Evolutionary conservation across 2,797 vertebrate species (phyloP), one percentile per base, ranked within the genome.

Genomic region (Craterocephalus amniculus): DNA sequence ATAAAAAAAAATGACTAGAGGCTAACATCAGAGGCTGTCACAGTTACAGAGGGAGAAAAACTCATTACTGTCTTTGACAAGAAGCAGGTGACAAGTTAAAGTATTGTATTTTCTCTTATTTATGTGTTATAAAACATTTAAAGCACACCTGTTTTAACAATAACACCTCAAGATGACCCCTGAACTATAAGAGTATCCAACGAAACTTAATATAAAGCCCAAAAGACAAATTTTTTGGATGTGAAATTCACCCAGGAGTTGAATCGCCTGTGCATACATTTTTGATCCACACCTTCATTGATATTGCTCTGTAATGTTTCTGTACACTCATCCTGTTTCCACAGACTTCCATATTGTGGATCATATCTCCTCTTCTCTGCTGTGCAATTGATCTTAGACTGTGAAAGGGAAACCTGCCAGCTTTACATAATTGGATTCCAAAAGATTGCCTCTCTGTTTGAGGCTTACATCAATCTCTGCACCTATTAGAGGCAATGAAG

Each of bases 381-480:
- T 32, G 40, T 55, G 62, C 81, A 72, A 87, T 88, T 89, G 87
- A 92, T 90, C 86, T 86, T 29, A 34, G 69, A 67, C 68, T 81
- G 83, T 81, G 80, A 79, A 89, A 83, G 82, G 65, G 80, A 88
- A 90, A 89, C 79, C 73, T 80, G 84, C 76, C 81, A 90, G 72
- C 83, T 87, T 88, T 90, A 87, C 89, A 85, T 91, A 92, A 93
- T 88, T 92, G 83, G 83, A 90, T 89, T 90, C 81, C 68, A 79
- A 93, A 91, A 87, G 81, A 93, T 89, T 87, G 83, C 72, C 80
- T 78, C 82, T 74, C 74, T 85, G 80, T 88, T 87, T 81, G 75
- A 79, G 58, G 72, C 77, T 70, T 55, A 29, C 88, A 91, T 92
- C 86, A 87, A 81, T 89, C 79, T 83, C 69, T 78, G 78, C 69